Percentiles rank a stretch among this genome's conserved stretches.
Evolutionary conservation across 1,140 invertebrate genomes (phyloP).

Genomic region (Brachionus paranguensis): DNA sequence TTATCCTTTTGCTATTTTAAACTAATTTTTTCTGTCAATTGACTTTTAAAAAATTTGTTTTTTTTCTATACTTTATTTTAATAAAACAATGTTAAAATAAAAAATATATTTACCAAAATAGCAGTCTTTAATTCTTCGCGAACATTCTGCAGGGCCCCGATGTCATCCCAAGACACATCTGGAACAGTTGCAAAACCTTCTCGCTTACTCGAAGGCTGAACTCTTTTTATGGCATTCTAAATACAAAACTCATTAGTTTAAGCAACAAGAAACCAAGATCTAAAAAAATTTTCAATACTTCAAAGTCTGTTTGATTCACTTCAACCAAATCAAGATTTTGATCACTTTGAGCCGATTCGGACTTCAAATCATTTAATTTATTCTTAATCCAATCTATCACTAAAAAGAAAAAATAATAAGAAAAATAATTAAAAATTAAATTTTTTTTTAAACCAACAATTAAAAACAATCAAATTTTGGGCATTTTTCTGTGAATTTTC

Average conservation of each 20-base stretch:
- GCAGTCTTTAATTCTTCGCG: slow-evolving; percentile 79
- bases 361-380: neutral
- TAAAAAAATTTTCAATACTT: neutral
- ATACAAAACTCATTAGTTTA: neutral
- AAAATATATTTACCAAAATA: slow-evolving; percentile 65
- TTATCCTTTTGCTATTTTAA: too few species aligned
- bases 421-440: neutral
- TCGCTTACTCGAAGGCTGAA: slow-evolving; percentile 81
- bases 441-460: neutral
- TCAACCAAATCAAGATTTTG: neutral
- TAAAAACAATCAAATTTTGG: neutral
- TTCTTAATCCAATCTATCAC: slow-evolving; percentile 31
- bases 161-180: slow-evolving; percentile 91
- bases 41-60: too few species aligned
- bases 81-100: too few species aligned
- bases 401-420: neutral
- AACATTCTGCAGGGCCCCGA: slow-evolving; percentile 82
- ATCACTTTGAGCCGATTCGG: neutral
- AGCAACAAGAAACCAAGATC: neutral
- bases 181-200: slow-evolving; percentile 97
- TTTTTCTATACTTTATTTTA: too few species aligned
- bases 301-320: neutral
- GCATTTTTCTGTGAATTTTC: neutral
- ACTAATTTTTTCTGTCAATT: too few species aligned
- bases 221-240: slow-evolving; percentile 37